phyloP scores from a whole-genome alignment of 2,797 vertebrate species.

The Sebastiscus tertius region DNA sequence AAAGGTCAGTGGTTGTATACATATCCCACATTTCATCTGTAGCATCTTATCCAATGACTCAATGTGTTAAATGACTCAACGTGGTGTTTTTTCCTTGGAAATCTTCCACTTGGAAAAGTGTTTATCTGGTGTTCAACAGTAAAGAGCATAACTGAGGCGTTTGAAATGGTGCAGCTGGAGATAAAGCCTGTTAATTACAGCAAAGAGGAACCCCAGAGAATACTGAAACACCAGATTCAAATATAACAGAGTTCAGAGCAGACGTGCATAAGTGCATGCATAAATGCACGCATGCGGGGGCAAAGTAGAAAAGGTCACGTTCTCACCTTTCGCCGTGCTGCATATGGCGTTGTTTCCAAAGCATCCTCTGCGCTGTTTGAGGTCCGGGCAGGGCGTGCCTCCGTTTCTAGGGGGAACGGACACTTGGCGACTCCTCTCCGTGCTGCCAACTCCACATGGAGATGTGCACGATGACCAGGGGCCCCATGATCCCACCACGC shows the following conservation, averaged over 20 bases:
- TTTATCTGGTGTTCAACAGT: slow-evolving; percentile 15
- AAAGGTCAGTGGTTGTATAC: not conserved
- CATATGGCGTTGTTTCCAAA: slow-evolving; percentile 84
- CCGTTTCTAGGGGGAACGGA: slow-evolving; percentile 86
- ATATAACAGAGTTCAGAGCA: slow-evolving; percentile 11
- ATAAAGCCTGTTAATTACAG: slow-evolving; percentile 27
- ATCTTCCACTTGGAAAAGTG: not conserved
- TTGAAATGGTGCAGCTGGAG: slow-evolving; percentile 56
- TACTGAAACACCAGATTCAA: slow-evolving; percentile 18
- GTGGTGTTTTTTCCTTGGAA: not conserved
- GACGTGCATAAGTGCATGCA: not conserved
- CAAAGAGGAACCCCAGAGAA: slow-evolving; percentile 29
- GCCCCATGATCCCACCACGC: slow-evolving; percentile 87
- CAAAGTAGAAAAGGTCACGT: not conserved
- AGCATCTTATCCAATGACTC: not conserved
- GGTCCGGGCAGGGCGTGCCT: slow-evolving; percentile 87
- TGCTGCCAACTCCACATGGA: slow-evolving; percentile 86
- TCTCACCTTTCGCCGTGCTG: slow-evolving; percentile 82
- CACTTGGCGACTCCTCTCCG: slow-evolving; percentile 86
- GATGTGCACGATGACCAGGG: slow-evolving; percentile 87
- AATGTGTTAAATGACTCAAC: not conserved
- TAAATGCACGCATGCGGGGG: not conserved
- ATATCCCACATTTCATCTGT: not conserved
- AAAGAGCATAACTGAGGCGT: slow-evolving; percentile 7
- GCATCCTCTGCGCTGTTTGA: slow-evolving; percentile 90